Evolutionary conservation across 1,140 invertebrate genomes (phyloP).

Genomic region (Philopotamus ludificatus): DNA sequence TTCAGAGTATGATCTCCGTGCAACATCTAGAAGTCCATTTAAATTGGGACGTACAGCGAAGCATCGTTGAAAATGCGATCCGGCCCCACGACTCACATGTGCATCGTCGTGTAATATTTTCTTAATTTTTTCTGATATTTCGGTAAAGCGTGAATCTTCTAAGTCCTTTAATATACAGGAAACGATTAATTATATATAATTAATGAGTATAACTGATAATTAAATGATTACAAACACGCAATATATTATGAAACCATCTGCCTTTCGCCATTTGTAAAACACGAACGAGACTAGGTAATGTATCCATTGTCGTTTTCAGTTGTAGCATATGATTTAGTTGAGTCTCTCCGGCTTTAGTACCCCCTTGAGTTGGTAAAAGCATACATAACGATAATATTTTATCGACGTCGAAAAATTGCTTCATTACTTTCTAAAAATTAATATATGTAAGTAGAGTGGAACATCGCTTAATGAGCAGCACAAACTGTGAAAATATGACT

Average conservation of each 20-base stretch:
- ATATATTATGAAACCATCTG: conserved; percentile 63
- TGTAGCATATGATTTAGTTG: conserved; percentile 78
- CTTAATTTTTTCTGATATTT: conserved; percentile 65
- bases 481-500: no score
- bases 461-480: no score
- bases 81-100: conserved; percentile 61
- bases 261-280: conserved; percentile 60
- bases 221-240: conserved; percentile 45
- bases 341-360: conserved; percentile 63
- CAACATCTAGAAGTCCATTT: conserved; percentile 74
- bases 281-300: conserved; percentile 66
- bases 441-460: no score
- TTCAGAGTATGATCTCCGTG: conserved; percentile 74
- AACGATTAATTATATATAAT: conserved; percentile 14
- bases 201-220: conserved; percentile 33
- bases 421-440: conserved; percentile 49
- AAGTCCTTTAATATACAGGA: conserved; percentile 49
- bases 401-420: conserved; percentile 55
- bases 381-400: conserved; percentile 57
- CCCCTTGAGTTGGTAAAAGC: conserved; percentile 59
- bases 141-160: conserved; percentile 50
- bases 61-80: conserved; percentile 75
- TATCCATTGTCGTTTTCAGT: conserved; percentile 75
- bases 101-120: conserved; percentile 73
- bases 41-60: conserved; percentile 79